Evolutionary conservation across 2,113 vertebrate species (phyloP), one percentile per base, ranked within the genome.

Genomic region (Mormoops blainvillei): DNA sequence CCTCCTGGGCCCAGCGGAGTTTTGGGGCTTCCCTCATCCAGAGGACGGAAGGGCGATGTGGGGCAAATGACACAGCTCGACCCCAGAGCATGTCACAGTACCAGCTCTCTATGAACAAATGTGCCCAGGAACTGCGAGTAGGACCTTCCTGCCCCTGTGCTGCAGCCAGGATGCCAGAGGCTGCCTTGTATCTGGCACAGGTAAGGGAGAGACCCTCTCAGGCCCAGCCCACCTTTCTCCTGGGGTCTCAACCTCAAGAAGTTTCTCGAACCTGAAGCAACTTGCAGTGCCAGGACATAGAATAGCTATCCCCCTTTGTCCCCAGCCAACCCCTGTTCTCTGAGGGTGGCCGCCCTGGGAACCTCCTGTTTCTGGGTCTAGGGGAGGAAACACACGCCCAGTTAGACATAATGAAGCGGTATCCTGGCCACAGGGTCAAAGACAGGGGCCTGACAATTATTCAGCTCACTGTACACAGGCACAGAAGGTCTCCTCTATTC

Each of bases 341-440:
- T 2, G n/a, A 71, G 19, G 54, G 88, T 5, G 19, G 83, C 33
- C 1, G 9, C 73, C 87, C 89, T 52, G 48, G 96, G 78, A 89
- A 45, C 88, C 91, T 96, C 80, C 91, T 28, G 76, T 76, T 56
- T 86, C 89, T 65, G 61, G 73, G 67, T 19, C 24, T 45, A 38
- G 54, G 24, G 74, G 91, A 96, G 91, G 96, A 94, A 97, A 73
- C 78, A 18, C 95, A 96, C 78, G 0, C 93, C 91, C 86, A 81
- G 68, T n/a, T 43, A 26, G 68, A 76, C 83, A 87, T 86, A 73
- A 76, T 45, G 93, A 76, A 70, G 65, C 31, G 8, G 74, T 81
- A 67, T 93, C 96, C 97, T 81, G 97, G 89, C 95, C 33, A 2
- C 74, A 2, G 68, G 83, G 52, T 67, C 68, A 24, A 41, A 73